Percentiles rank a stretch among this genome's conserved stretches.
phyloP scores from a whole-genome alignment of 2,888 invertebrate species.

The Melinaea menophilus region DNA sequence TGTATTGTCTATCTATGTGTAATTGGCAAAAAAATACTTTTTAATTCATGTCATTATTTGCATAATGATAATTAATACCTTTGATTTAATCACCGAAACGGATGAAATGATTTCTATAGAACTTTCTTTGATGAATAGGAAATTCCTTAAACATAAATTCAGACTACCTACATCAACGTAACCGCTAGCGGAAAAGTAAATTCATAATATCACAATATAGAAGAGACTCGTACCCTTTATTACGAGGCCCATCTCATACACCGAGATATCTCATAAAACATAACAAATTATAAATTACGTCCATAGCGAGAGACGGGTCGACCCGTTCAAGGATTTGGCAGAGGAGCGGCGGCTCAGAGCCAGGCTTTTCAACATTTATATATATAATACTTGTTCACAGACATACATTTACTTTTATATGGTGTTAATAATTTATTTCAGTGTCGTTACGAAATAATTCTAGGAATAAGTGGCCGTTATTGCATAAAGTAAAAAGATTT shows the following conservation, averaged over 20 bases:
- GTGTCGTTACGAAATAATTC: not conserved
- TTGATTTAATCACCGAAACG: too few species aligned
- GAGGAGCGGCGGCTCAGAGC: not conserved
- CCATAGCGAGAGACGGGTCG: not conserved
- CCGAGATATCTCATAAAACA: constrained; percentile 1
- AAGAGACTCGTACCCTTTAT: not conserved
- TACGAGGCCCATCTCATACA: not conserved
- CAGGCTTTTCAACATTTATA: constrained; percentile 1
- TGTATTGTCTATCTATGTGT: too few species aligned
- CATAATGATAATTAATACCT: too few species aligned
- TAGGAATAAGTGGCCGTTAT: not conserved
- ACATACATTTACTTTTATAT: not conserved
- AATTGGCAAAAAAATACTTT: too few species aligned
- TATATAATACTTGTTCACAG: not conserved
- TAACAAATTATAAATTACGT: not conserved
- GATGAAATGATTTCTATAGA: too few species aligned
- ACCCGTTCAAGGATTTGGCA: constrained; percentile 15
- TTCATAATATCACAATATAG: too few species aligned
- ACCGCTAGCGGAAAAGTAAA: too few species aligned
- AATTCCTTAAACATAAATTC: too few species aligned
- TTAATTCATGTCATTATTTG: too few species aligned
- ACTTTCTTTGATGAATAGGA: too few species aligned
- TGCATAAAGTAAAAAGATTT: too few species aligned
- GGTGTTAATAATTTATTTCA: not conserved
- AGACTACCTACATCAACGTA: too few species aligned